Evolutionary conservation across 1,140 invertebrate genomes (phyloP).

Genomic region (Cherax destructor): DNA sequence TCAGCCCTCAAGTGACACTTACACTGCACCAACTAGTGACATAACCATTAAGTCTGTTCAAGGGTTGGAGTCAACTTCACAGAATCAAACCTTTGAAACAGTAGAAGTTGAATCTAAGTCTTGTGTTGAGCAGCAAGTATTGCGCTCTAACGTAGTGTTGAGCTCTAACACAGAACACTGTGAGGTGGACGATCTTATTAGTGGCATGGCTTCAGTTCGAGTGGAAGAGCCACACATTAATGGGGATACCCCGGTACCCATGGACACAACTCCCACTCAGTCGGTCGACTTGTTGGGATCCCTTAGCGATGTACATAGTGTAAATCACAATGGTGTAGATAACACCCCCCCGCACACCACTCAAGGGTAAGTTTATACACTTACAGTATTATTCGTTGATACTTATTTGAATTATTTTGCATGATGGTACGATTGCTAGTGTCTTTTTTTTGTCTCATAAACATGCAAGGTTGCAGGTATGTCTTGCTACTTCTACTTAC

Average conservation of each 20-base stretch:
- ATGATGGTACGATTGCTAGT: no score
- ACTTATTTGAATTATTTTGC: no score
- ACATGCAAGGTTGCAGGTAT: no score
- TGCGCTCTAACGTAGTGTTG: constrained; percentile 11
- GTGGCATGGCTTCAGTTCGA: constrained; percentile 58
- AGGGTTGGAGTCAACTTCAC: background rate
- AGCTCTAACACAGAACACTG: constrained; percentile 10
- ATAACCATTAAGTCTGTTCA: constrained; percentile 11
- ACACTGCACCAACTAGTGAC: constrained; percentile 27
- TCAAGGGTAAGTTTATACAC: constrained; percentile 61
- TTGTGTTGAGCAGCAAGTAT: constrained; percentile 26
- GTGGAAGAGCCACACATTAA: constrained; percentile 64
- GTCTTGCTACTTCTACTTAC: no score
- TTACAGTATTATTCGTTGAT: background rate
- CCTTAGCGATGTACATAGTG: constrained; percentile 69
- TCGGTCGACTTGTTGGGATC: constrained; percentile 69
- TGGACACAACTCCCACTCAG: constrained; percentile 69
- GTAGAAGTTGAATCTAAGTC: constrained; percentile 18
- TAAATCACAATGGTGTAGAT: constrained; percentile 70
- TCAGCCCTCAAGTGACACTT: constrained; percentile 11
- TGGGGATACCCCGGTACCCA: constrained; percentile 67
- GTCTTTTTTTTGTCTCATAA: no score
- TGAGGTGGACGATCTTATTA: constrained; percentile 57
- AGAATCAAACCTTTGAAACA: background rate
- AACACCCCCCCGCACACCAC: constrained; percentile 54